Evolutionary conservation across 2,113 vertebrate species (phyloP).

Genomic region (Australoheros scitulus): DNA sequence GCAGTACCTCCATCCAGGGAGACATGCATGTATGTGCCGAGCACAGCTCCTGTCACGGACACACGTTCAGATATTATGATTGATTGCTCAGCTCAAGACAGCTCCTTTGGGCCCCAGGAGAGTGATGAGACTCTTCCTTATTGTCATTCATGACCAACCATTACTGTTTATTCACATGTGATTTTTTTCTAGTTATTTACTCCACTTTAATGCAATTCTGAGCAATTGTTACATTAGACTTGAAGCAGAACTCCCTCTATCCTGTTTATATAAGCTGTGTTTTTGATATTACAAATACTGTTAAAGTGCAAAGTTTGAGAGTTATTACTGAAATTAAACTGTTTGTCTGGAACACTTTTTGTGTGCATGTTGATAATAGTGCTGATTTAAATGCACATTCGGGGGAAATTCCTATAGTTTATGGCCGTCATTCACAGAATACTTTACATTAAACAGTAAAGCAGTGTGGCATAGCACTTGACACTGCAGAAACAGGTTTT

Average conservation of each 20-base stretch:
- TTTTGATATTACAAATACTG: background rate
- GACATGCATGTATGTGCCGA: background rate
- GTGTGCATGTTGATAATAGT: background rate
- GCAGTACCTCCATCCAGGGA: slow-evolving; percentile 78
- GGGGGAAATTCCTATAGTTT: background rate
- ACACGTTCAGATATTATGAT: background rate
- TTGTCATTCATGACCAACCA: background rate
- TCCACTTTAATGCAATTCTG: background rate
- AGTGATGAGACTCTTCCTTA: background rate
- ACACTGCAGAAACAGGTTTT: slow-evolving; percentile 1
- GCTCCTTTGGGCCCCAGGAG: background rate
- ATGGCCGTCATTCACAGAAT: background rate
- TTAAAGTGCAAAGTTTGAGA: background rate
- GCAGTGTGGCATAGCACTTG: background rate
- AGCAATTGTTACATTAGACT: background rate
- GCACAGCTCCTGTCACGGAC: background rate
- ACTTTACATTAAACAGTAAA: background rate
- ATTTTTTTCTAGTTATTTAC: background rate
- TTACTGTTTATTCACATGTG: background rate
- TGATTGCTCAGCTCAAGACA: fast-evolving
- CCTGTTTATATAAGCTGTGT: background rate
- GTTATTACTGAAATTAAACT: background rate
- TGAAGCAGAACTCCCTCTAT: background rate
- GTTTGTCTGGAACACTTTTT: background rate
- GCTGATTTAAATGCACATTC: no score